phyloP scores from a whole-genome alignment of 2,888 invertebrate species.

The Campoplex capitator region DNA sequence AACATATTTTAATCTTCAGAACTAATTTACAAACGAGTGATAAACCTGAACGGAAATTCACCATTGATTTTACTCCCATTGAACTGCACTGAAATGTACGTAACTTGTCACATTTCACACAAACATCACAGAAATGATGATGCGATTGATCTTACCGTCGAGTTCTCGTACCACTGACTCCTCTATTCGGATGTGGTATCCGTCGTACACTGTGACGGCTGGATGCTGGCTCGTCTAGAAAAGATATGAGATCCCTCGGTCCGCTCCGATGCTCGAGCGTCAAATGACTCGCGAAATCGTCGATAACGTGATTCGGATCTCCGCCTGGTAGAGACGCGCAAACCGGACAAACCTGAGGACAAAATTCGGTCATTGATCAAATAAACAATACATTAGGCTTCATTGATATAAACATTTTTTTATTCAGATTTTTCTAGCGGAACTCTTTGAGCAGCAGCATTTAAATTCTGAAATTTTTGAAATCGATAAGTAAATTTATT shows the following conservation, averaged over 20 bases:
- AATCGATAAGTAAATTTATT: not conserved
- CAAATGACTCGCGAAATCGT: slow-evolving; percentile 98
- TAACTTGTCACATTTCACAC: not conserved
- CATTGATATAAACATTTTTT: not conserved
- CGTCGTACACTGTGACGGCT: slow-evolving; percentile 91
- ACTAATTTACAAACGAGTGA: too few species aligned
- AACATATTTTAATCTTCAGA: too few species aligned
- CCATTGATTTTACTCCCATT: too few species aligned
- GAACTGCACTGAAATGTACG: not conserved
- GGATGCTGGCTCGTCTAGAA: slow-evolving; percentile 95
- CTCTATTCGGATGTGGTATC: slow-evolving; percentile 91
- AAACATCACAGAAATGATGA: not conserved
- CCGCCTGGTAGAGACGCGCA: slow-evolving; percentile 98
- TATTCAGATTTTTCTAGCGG: not conserved
- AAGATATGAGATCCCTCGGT: slow-evolving; percentile 96
- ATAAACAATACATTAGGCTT: not conserved
- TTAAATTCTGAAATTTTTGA: not conserved
- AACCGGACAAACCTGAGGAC: slow-evolving; percentile 95
- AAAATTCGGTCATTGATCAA: slow-evolving; percentile 24
- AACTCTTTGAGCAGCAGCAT: not conserved
- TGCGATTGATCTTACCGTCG: slow-evolving; percentile 86
- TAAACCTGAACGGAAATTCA: too few species aligned
- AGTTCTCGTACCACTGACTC: slow-evolving; percentile 91
- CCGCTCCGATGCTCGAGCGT: slow-evolving; percentile 96
- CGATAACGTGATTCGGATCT: slow-evolving; percentile 98